Evolutionary conservation across 2,797 vertebrate species (phyloP).

Genomic region (Allobates femoralis): DNA sequence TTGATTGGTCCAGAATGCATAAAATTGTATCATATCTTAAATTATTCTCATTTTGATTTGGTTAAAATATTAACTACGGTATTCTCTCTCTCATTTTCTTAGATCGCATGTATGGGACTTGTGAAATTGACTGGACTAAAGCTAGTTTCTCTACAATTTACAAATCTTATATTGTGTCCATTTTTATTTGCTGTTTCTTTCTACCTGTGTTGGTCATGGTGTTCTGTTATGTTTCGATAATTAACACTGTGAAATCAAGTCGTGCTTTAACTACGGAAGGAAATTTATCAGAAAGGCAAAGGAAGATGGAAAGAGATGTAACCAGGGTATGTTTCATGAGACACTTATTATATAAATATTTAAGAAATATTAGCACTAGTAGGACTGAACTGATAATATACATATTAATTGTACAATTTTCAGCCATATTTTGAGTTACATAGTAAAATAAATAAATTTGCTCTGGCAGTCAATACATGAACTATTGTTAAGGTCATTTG

Average conservation of each 20-base stretch:
- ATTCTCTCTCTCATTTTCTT: conserved; percentile 27
- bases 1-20: background rate
- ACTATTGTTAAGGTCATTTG: no score
- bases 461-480: no score
- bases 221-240: conserved; percentile 84
- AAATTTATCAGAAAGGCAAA: conserved; percentile 80
- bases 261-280: conserved; percentile 79
- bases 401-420: no score
- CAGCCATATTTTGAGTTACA: no score
- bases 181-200: conserved; percentile 88
- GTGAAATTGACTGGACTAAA: conserved; percentile 90
- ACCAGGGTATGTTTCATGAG: conserved; percentile 74
- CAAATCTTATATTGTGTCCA: conserved; percentile 87
- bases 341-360: background rate
- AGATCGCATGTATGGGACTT: conserved; percentile 88
- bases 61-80: background rate
- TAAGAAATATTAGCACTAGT: background rate
- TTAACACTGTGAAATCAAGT: conserved; percentile 86
- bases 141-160: conserved; percentile 89
- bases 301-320: conserved; percentile 82
- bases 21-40: background rate
- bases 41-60: background rate
- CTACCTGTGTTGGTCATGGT: conserved; percentile 83
- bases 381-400: no score
- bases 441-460: no score